A percentile compares a stretch with the other conserved stretches of the same genome.
Conservation (phyloP, 2,888 invertebrate genomes). For the Folsomia manolachei region DNA sequence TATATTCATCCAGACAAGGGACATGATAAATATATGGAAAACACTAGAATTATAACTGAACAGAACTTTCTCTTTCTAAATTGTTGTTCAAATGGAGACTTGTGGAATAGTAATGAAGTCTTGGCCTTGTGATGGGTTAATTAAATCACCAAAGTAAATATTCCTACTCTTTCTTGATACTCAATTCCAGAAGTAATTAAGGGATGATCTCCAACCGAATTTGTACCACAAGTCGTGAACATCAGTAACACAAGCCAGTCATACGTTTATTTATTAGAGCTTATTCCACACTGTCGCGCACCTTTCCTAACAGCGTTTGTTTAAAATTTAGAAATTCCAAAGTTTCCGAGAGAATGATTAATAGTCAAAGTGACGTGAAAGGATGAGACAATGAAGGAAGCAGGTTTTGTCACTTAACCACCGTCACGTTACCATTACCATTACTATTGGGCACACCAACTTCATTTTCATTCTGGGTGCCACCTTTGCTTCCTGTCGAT, state of each 20-base stretch:
- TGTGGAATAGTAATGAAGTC: slow-evolving; percentile 4
- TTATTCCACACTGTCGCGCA: not conserved
- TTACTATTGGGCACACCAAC: too few relatives aligned
- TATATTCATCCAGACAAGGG: slow-evolving; percentile 58
- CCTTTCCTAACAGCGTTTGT: not conserved
- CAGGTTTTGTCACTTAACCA: slow-evolving; percentile 21
- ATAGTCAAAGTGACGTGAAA: slow-evolving; percentile 12
- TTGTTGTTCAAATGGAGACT: too few relatives aligned
- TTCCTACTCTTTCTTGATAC: not conserved
- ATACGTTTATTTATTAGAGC: not conserved
- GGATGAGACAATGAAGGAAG: slow-evolving; percentile 16
- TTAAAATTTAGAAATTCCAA: not conserved
- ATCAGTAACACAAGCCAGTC: not conserved
- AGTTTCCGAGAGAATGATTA: slow-evolving; percentile 17
- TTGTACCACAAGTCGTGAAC: slow-evolving; percentile 5
- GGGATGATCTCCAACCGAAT: not conserved
- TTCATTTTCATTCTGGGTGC: slow-evolving; percentile 6
- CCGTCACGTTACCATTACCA: too few relatives aligned
- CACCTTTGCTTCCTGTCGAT: slow-evolving; percentile 4
- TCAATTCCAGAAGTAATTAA: not conserved
- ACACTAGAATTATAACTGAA: too few relatives aligned
- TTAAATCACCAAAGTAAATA: slow-evolving; percentile 2
- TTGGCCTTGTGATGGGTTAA: not conserved
- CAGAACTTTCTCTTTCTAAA: too few relatives aligned
- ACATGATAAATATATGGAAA: slow-evolving; percentile 55